phyloP scores from a whole-genome alignment of 64 coral and sea anemone species.

The Hydrozoanthus tunicans region DNA sequence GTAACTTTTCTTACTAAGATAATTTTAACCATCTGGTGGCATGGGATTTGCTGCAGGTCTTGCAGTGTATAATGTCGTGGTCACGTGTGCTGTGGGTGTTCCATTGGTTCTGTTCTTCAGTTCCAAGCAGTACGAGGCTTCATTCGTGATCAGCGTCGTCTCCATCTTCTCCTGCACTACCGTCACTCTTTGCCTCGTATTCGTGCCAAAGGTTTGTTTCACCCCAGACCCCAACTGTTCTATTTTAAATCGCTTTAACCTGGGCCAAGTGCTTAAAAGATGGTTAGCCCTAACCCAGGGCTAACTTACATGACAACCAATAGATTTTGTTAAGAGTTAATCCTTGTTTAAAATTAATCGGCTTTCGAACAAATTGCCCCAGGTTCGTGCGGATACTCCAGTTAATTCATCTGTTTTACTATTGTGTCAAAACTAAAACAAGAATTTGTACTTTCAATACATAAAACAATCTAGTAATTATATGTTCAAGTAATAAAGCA shows the following conservation, averaged over 20 bases:
- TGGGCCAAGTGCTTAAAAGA: neutral
- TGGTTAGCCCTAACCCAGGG: neutral
- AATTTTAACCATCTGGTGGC: too few species aligned
- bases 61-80: constrained; percentile 52
- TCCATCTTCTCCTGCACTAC: constrained; percentile 44
- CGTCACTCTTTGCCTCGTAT: constrained; percentile 28
- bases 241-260: neutral
- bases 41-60: neutral
- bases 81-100: constrained; percentile 36
- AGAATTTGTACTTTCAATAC: too few species aligned
- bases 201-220: constrained; percentile 36
- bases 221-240: neutral
- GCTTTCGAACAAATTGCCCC: too few species aligned
- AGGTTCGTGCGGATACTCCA: too few species aligned
- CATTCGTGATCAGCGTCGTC: constrained; percentile 23
- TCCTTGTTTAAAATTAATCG: too few species aligned
- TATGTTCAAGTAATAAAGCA: too few species aligned
- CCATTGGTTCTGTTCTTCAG: constrained; percentile 19
- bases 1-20: too few species aligned
- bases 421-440: too few species aligned
- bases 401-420: too few species aligned
- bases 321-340: too few species aligned
- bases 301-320: too few species aligned
- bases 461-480: too few species aligned
- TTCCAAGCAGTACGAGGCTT: constrained; percentile 19